Conservation (phyloP, 2,113 vertebrate genomes). For the Oenanthe melanoleuca region DNA sequence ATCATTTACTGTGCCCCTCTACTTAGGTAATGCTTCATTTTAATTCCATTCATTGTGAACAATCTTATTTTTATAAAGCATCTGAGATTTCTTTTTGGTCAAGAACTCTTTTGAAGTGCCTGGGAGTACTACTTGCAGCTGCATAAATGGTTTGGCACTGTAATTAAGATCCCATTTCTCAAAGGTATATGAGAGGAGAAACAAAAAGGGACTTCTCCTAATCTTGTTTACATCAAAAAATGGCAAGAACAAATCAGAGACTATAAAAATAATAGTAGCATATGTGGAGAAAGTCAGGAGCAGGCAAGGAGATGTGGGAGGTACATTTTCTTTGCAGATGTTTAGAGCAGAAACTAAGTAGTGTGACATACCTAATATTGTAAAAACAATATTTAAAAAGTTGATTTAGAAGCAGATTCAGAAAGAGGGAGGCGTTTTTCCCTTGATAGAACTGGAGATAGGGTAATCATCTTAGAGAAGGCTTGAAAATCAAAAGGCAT, state of each 20-base stretch:
- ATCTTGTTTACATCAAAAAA: constrained; percentile 28
- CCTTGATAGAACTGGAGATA: constrained; percentile 12
- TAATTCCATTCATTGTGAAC: background rate
- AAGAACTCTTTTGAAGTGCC: constrained; percentile 50
- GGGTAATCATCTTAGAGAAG: constrained; percentile 47
- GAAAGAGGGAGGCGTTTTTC: background rate
- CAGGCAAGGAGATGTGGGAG: constrained; percentile 23
- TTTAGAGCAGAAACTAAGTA: constrained; percentile 8
- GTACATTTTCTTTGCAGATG: constrained; percentile 32
- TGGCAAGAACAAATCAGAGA: constrained; percentile 31
- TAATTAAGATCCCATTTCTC: constrained; percentile 59
- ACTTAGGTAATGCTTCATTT: constrained; percentile 36
- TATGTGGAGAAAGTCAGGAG: constrained; percentile 22
- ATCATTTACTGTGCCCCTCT: background rate
- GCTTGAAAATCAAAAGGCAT: constrained; percentile 62
- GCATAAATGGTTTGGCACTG: constrained; percentile 44
- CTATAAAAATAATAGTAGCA: constrained; percentile 2
- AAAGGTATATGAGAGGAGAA: constrained; percentile 23
- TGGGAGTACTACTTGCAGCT: constrained; percentile 8
- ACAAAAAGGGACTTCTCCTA: constrained; percentile 44
- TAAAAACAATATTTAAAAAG: constrained; percentile 9
- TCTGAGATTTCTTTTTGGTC: constrained; percentile 27
- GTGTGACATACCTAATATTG: background rate
- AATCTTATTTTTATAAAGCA: constrained; percentile 11
- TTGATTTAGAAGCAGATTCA: constrained; percentile 5